Percentiles rank a stretch among this genome's conserved stretches.
These are phyloP conservation scores for Drosophila gaucha DNA, from an alignment of 2,888 invertebrate genomes.

Conservation along the genomic window DNA sequence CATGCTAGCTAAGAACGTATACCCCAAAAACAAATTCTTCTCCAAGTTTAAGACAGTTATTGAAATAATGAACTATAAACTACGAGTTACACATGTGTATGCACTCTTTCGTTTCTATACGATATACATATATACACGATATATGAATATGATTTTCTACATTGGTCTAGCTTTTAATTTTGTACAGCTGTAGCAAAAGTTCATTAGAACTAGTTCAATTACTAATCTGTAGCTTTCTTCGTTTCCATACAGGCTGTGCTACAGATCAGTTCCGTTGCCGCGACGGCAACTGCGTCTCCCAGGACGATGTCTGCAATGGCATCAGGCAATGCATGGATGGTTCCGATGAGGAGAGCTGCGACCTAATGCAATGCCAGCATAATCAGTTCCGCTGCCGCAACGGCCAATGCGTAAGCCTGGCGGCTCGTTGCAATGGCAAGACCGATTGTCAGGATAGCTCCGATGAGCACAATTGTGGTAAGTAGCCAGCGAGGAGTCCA, in stretches of 20 bases:
- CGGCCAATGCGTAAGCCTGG: slow-evolving; percentile 81
- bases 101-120: slow-evolving; percentile 45
- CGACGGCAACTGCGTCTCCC: slow-evolving; percentile 89
- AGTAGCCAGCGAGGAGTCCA: slow-evolving; percentile 58
- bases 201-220: not conserved
- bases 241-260: slow-evolving; percentile 86
- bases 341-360: slow-evolving; percentile 89
- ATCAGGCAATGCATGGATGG: slow-evolving; percentile 88
- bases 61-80: not conserved
- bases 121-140: not conserved
- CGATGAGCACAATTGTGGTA: slow-evolving; percentile 87
- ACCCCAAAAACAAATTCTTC: slow-evolving; percentile 1
- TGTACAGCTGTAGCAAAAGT: slow-evolving; percentile 30
- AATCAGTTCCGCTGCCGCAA: slow-evolving; percentile 84
- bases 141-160: not conserved
- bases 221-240: slow-evolving; percentile 16
- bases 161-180: slow-evolving; percentile 19
- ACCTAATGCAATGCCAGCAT: slow-evolving; percentile 66
- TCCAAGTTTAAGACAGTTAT: slow-evolving; percentile 15
- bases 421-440: slow-evolving; percentile 85
- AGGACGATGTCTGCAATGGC: slow-evolving; percentile 88
- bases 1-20: slow-evolving; percentile 22
- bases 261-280: slow-evolving; percentile 89
- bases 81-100: slow-evolving; percentile 49
- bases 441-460: slow-evolving; percentile 86